phyloP scores from a whole-genome alignment of 2,113 vertebrate genomes.

The Brachyhypopomus occidentalis region DNA sequence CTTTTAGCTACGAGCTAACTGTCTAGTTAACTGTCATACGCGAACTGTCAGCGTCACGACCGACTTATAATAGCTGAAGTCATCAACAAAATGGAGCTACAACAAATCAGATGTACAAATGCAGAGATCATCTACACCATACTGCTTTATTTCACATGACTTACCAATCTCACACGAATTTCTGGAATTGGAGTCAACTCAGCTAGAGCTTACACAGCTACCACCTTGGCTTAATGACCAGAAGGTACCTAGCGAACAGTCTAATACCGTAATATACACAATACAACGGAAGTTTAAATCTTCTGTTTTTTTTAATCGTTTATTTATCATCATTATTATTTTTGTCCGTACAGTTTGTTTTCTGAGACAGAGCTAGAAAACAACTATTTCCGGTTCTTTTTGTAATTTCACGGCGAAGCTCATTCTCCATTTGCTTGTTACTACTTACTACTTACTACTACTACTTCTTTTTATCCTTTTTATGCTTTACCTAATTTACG shows the following conservation, averaged over 20 bases:
- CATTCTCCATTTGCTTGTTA: too few relatives aligned
- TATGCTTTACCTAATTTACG: slow-evolving; percentile 14
- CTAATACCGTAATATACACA: slow-evolving; percentile 7
- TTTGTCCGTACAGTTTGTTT: too few relatives aligned
- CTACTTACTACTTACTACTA: too few relatives aligned
- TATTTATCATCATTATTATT: background rate
- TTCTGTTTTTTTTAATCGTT: background rate
- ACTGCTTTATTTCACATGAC: background rate
- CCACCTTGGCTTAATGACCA: too few relatives aligned
- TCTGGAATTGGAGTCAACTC: background rate
- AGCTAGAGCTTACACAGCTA: too few relatives aligned
- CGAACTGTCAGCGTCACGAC: too few relatives aligned
- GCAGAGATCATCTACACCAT: background rate
- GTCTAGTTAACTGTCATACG: too few relatives aligned
- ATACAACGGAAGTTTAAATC: background rate
- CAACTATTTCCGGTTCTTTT: background rate
- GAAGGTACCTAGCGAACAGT: background rate
- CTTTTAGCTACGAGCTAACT: too few relatives aligned
- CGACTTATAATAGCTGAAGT: background rate
- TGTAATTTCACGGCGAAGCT: too few relatives aligned
- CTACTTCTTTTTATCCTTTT: background rate
- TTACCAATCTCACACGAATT: slow-evolving; percentile 6
- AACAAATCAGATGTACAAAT: background rate
- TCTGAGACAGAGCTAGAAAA: background rate
- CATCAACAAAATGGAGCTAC: background rate